These are phyloP conservation scores for Tipula lateralis DNA, from an alignment of 2,888 invertebrate species.

Conservation along the genomic window DNA sequence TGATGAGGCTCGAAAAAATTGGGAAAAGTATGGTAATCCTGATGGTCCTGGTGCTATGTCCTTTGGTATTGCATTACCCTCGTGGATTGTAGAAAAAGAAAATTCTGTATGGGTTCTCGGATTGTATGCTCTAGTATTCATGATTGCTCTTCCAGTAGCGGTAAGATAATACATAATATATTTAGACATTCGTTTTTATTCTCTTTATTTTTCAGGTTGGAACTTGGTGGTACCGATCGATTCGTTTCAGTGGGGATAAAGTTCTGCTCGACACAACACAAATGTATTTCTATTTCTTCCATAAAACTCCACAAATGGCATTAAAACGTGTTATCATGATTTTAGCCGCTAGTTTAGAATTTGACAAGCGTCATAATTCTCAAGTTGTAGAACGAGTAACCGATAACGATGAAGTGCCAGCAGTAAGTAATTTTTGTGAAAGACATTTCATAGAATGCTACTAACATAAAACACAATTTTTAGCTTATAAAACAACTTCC, in stretches of 20 bases:
- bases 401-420: slow-evolving; percentile 92
- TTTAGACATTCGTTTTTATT: background rate
- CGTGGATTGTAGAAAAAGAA: slow-evolving; percentile 99
- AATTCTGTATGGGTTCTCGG: slow-evolving; percentile 98
- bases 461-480: background rate
- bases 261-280: slow-evolving; percentile 95
- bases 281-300: slow-evolving; percentile 92
- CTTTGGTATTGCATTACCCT: slow-evolving; percentile 98
- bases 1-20: slow-evolving; percentile 94
- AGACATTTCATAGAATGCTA: too few relatives aligned
- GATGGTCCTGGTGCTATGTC: slow-evolving; percentile 99
- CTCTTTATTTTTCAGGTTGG: slow-evolving; percentile 54
- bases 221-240: slow-evolving; percentile 98
- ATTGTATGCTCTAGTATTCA: slow-evolving; percentile 92
- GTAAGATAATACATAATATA: background rate
- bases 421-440: slow-evolving; percentile 53
- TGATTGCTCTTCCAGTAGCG: slow-evolving; percentile 89
- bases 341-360: slow-evolving; percentile 92
- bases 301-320: slow-evolving; percentile 93
- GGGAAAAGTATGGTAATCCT: slow-evolving; percentile 99
- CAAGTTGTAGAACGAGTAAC: slow-evolving; percentile 89
- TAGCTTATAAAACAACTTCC: slow-evolving; percentile 86
- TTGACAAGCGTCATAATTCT: slow-evolving; percentile 88
- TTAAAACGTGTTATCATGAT: slow-evolving; percentile 95
- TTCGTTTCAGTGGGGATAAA: slow-evolving; percentile 94